Evolutionary conservation across 2,888 invertebrate species (phyloP), one percentile per base, ranked within the genome.

Genomic region (Phragmatobia fuliginosa): DNA sequence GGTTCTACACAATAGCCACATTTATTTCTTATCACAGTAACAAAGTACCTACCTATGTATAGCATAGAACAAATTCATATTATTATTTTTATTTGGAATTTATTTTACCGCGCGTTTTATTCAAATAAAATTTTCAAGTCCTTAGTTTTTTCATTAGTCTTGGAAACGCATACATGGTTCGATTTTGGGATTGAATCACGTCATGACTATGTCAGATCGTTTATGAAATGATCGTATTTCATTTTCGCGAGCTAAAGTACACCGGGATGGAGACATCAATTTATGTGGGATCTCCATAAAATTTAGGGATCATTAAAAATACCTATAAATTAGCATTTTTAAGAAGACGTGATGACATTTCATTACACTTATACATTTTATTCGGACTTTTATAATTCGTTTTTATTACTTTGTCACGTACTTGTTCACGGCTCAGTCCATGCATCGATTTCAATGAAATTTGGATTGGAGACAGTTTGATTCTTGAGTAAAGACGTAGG

Each of bases 1-100:
- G 60, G 60, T 33, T 61, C n/a, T 36, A 61, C 60, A 36, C 60
- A 61, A 61, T 61, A 36, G 60, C 60, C 32, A 33, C 60, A 61
- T 61, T 33, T 61, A 61, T 61, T 32, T 36, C 33, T 61, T 61
- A 61, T 61, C 60, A 36, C n/a, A 33, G 14, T n/a, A 60, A 1
- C 21, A 14, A 33, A 33, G n/a, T 32, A 33, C n/a, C n/a, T 61
- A 61, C 45, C 21, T 49, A 10, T 33, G 14, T 36, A n/a, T 36
- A n/a, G 32, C 14, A 28, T 14, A 16, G 6, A 56, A 56, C 6
- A 6, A 56, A 28, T 56, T 56, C 16, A 56, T 16, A 25, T 56
- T 28, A 28, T 49, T 52, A 28, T 16, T 28, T 49, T 49, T 8
- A 49, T 1, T 49, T 49, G 21, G 7, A 8, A 49, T 21, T n/a